Conservation (phyloP, 2,888 invertebrate genomes). For the Lasioglossum lativentre region DNA sequence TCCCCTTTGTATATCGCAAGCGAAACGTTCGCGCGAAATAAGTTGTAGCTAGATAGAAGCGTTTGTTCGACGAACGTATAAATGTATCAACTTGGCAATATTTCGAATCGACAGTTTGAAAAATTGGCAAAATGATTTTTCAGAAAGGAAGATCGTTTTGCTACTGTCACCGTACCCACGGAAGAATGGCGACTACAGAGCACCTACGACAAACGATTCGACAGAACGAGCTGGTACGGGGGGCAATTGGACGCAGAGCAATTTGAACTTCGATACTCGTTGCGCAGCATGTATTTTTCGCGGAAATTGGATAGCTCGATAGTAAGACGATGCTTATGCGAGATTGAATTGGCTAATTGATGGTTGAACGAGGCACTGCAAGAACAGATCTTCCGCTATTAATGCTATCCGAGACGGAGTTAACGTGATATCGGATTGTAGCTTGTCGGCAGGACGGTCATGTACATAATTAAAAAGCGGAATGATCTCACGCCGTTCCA, state of each 20-base stretch:
- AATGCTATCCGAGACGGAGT: neutral
- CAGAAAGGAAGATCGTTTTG: no score
- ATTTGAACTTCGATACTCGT: neutral
- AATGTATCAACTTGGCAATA: no score
- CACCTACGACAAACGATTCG: neutral
- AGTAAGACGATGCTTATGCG: neutral
- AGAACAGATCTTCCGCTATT: neutral
- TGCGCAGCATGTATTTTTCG: neutral
- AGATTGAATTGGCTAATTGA: neutral
- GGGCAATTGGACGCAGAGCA: neutral
- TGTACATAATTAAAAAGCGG: neutral
- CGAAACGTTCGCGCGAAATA: no score
- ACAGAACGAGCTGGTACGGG: neutral
- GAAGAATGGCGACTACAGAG: no score
- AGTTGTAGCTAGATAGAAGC: no score
- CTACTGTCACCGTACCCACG: no score
- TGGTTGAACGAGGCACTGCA: neutral
- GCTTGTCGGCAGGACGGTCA: neutral
- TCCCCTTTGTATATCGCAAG: no score
- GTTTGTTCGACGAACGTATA: no score
- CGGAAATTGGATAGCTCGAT: neutral
- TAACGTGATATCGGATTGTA: neutral
- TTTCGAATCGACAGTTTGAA: no score
- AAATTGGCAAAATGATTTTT: no score
- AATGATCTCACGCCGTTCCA: neutral